phyloP scores from a whole-genome alignment of 1,140 invertebrate genomes.

The Drosophila rhopaloa region DNA sequence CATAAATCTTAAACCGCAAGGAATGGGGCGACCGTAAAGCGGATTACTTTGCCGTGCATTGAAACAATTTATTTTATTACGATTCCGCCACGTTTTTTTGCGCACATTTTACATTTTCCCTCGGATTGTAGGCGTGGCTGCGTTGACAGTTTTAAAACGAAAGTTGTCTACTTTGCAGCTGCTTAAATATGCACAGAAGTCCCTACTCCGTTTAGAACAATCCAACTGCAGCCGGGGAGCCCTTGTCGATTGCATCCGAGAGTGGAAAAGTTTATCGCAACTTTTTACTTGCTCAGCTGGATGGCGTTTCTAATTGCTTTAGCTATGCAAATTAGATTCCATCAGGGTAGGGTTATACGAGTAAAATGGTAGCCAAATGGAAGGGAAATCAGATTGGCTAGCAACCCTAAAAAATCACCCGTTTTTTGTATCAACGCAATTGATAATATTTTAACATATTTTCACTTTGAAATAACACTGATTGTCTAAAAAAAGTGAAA shows the following conservation, averaged over 20 bases:
- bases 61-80: slow-evolving; percentile 80
- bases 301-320: slow-evolving; percentile 67
- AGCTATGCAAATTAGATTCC: slow-evolving; percentile 25
- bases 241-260: slow-evolving; percentile 28
- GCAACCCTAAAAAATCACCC: not conserved
- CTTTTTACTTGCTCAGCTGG: slow-evolving; percentile 60
- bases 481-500: not conserved
- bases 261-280: slow-evolving; percentile 48
- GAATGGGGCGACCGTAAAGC: slow-evolving; percentile 67
- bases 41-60: slow-evolving; percentile 76
- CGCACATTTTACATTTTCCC: not conserved
- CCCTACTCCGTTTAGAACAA: slow-evolving; percentile 36
- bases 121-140: slow-evolving; percentile 43
- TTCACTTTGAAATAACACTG: too few relatives aligned
- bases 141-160: slow-evolving; percentile 81
- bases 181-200: slow-evolving; percentile 66
- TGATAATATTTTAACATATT: not conserved
- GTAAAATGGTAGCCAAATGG: not conserved
- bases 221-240: slow-evolving; percentile 34
- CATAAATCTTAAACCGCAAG: slow-evolving; percentile 79
- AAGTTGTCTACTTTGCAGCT: slow-evolving; percentile 79
- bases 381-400: not conserved
- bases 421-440: not conserved
- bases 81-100: slow-evolving; percentile 27
- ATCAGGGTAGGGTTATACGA: not conserved